Evolutionary conservation across 1,140 invertebrate genomes (phyloP).

Genomic region (Drosophila subpulchrella): DNA sequence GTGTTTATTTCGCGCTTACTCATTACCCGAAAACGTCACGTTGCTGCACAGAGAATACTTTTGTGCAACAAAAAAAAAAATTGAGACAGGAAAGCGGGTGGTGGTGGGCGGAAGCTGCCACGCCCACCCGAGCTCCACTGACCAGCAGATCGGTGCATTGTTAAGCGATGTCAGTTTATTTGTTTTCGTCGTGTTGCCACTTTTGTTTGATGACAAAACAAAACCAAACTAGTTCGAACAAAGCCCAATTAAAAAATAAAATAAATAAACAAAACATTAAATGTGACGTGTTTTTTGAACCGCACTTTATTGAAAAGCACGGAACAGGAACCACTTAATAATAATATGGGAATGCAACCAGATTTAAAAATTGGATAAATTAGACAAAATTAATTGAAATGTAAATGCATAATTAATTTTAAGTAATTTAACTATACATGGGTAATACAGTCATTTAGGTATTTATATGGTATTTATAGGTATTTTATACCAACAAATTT

Average conservation of each 20-base stretch:
- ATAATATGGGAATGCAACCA: background rate
- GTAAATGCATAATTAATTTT: background rate
- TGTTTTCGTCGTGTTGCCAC: background rate
- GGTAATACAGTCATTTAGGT: too few relatives aligned
- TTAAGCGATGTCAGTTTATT: slow-evolving; percentile 16
- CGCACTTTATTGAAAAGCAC: slow-evolving; percentile 17
- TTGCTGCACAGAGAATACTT: slow-evolving; percentile 32
- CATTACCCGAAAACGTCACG: slow-evolving; percentile 49
- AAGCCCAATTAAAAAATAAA: slow-evolving; percentile 11
- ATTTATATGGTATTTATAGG: too few relatives aligned
- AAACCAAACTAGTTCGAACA: slow-evolving; percentile 22
- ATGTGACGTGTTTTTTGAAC: slow-evolving; percentile 9
- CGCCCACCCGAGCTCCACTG: slow-evolving; percentile 27
- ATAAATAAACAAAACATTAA: slow-evolving; percentile 28
- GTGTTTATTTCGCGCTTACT: slow-evolving; percentile 45
- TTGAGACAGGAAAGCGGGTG: background rate
- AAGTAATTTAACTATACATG: background rate
- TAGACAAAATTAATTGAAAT: background rate
- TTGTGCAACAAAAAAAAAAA: slow-evolving; percentile 13
- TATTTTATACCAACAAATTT: too few relatives aligned
- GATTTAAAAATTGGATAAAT: background rate
- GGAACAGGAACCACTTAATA: slow-evolving; percentile 18
- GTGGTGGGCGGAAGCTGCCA: slow-evolving; percentile 8
- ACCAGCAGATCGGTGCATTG: slow-evolving; percentile 38
- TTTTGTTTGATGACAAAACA: slow-evolving; percentile 16